Evolutionary conservation across 1,140 invertebrate genomes (phyloP).

Genomic region (Sarcophaga peregrina): DNA sequence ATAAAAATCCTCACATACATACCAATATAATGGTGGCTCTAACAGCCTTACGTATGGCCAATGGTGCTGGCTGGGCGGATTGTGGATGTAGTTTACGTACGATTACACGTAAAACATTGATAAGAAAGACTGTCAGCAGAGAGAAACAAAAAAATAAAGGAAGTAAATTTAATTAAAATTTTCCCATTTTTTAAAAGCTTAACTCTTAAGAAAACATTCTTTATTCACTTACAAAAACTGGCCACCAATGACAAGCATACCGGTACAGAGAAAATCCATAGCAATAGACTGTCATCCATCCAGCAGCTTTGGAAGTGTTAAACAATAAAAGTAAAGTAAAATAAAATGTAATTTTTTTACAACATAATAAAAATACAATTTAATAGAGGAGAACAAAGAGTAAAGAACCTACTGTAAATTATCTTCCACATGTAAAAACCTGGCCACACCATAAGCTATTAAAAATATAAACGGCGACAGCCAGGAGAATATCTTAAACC

Average conservation of each 20-base stretch:
- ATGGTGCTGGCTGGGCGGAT: constrained; percentile 69
- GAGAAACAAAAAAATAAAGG: neutral
- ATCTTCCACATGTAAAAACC: constrained; percentile 70
- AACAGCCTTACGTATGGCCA: constrained; percentile 68
- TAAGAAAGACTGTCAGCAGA: constrained; percentile 80
- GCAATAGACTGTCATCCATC: constrained; percentile 78
- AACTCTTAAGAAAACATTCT: neutral
- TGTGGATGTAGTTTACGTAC: constrained; percentile 82
- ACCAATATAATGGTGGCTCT: constrained; percentile 85
- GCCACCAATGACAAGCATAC: constrained; percentile 77
- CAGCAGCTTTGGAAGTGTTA: constrained; percentile 75
- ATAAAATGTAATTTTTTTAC: neutral
- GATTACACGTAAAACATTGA: constrained; percentile 86
- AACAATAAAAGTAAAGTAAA: neutral
- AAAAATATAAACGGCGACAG: constrained; percentile 75
- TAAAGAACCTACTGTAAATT: constrained; percentile 72
- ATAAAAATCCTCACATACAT: neutral
- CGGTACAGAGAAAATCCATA: constrained; percentile 78
- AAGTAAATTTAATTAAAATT: constrained; percentile 1
- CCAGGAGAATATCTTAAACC: constrained; percentile 86
- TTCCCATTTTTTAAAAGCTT: neutral
- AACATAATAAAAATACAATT: neutral
- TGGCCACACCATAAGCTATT: constrained; percentile 71
- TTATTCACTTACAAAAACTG: constrained; percentile 66
- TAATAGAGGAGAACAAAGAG: no score